Percentiles rank a stretch among this genome's conserved stretches.
These are phyloP conservation scores for Cinclus mexicanus DNA, from an alignment of 2,113 vertebrate species.

Conservation along the genomic window DNA sequence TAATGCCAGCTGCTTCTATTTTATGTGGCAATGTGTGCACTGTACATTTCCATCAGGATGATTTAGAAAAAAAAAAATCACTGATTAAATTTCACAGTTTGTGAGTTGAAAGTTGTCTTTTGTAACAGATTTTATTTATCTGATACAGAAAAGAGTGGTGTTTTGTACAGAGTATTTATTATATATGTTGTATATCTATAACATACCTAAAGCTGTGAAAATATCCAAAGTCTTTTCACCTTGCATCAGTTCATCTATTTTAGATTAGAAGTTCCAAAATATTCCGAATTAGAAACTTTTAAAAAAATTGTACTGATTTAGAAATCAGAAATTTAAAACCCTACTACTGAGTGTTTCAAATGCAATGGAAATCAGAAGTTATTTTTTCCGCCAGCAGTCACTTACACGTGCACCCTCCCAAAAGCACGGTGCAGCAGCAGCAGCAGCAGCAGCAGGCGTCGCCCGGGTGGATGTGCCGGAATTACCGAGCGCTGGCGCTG, in stretches of 20 bases:
- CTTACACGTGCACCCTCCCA: background rate
- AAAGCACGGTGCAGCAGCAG: rapidly evolving
- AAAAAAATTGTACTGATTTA: background rate
- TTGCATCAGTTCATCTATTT: background rate
- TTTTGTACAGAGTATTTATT: background rate
- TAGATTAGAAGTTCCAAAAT: background rate
- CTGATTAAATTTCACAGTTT: background rate
- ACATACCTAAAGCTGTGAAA: background rate
- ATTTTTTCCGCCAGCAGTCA: background rate
- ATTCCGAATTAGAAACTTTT: background rate
- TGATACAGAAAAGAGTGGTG: background rate
- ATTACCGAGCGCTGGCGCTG: background rate
- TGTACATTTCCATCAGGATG: background rate
- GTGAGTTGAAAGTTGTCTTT: background rate
- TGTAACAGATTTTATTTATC: background rate
- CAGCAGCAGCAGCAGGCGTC: rapidly evolving
- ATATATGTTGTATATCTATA: background rate
- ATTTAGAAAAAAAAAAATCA: background rate
- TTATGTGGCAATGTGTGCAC: background rate
- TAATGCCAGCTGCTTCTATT: background rate
- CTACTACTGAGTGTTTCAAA: background rate
- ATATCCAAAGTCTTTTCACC: background rate
- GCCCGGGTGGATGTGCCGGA: background rate
- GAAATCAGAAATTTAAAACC: background rate
- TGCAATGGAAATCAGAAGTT: background rate